Base-by-base conservation (phyloP, 2,113 vertebrate genomes). In the Platysteira castanea region DNA sequence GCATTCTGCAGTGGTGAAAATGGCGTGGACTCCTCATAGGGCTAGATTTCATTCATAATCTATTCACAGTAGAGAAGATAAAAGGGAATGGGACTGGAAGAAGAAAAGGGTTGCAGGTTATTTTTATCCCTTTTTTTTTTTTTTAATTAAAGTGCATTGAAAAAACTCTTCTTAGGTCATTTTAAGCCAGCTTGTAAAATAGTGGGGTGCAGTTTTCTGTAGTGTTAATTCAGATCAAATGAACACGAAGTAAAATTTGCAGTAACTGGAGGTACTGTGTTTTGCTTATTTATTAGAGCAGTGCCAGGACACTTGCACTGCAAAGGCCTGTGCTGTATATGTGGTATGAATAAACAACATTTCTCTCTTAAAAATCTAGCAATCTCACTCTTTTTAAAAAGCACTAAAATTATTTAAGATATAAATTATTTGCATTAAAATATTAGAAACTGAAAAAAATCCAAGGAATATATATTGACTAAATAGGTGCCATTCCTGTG, bases 361-460 rank as follows among this genome's bases (percentile, higher is more conserved):
- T 82, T 82, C 9, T 83, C 57, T 75, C 79, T 63, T 64, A 56
- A 93, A 95, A 75, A 61, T 53, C 44, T 56, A 56, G 23, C 27
- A 70, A 52, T 74, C 30, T 74, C 50, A 69, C 27, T 42, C 9
- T 76, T 96, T 87, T 87, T 71, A 33, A 57, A 83, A 85, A 86
- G 28, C 63, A 54, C 16, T 84, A 7, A 49, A 87, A 90, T 94
- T 37, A 75, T 83, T 88, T 83, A 54, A 68, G 77, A 18, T 65
- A 84, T 61, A 85, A 92, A 87, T 91, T 49, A 93, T 87, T 88
- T 75, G 27, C 57, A 84, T 86, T 85, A 77, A 90, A 77, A 53
- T 70, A 92, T 69, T 64, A 78, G 39, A 93, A 76, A 24, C 15
- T 30, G 37, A 87, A 90, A 93, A 91, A 95, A 61, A 28, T 22